phyloP scores from a whole-genome alignment of 2,888 invertebrate species.

The Pteria penguin region DNA sequence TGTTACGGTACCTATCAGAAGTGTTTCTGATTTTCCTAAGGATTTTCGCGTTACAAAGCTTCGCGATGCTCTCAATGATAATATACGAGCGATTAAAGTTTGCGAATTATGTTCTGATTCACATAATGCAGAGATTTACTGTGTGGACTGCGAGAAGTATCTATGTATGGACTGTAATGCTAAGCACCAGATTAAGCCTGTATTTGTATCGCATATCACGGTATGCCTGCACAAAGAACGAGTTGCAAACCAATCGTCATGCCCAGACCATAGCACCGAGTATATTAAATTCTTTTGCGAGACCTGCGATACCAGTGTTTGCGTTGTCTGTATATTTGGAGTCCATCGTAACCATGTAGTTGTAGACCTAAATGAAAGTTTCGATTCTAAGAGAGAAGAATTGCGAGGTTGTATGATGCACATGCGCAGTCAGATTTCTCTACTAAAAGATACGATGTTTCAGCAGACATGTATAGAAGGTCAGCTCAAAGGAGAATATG shows the following conservation, averaged over 20 bases:
- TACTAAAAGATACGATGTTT: conserved; percentile 42
- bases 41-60: conserved; percentile 55
- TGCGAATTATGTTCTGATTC: conserved; percentile 43
- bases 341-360: conserved; percentile 45
- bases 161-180: conserved; percentile 42
- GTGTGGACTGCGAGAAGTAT: conserved; percentile 51
- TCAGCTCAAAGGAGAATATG: conserved; percentile 40
- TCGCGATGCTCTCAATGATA: conserved; percentile 39
- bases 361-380: neutral
- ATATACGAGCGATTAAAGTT: conserved; percentile 4
- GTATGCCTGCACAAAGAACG: conserved; percentile 5
- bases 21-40: conserved; percentile 48
- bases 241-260: conserved; percentile 13
- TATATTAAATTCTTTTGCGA: conserved; percentile 42
- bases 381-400: neutral
- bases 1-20: conserved; percentile 37
- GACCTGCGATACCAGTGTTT: conserved; percentile 43
- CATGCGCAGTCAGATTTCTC: conserved; percentile 42
- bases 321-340: conserved; percentile 47
- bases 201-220: conserved; percentile 43
- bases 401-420: conserved; percentile 30
- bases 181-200: conserved; percentile 29
- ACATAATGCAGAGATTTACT: conserved; percentile 37
- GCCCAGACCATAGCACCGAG: conserved; percentile 43
- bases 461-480: conserved; percentile 45